Evolutionary conservation across 2,888 invertebrate species (phyloP).

Genomic region (Tridacna crocea): DNA sequence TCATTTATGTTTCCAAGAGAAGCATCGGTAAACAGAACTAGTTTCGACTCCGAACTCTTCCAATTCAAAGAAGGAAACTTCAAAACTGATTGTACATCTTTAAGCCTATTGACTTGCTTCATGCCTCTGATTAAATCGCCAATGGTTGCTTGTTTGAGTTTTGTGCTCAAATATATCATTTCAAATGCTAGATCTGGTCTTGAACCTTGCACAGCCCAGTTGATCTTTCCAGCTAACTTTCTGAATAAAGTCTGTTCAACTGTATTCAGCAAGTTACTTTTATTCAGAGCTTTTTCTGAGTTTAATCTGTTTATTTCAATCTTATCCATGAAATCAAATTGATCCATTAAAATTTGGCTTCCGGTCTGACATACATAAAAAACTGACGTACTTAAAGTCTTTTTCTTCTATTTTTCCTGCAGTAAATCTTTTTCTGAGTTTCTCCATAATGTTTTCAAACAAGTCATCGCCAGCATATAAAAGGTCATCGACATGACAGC

Average conservation of each 20-base stretch:
- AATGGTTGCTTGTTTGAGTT: constrained; percentile 32
- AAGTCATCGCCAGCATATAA: no score
- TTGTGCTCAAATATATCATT: constrained; percentile 45
- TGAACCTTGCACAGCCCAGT: background rate
- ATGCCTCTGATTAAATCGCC: constrained; percentile 24
- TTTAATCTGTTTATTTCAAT: constrained; percentile 19
- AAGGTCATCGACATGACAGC: no score
- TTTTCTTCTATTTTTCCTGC: constrained; percentile 15
- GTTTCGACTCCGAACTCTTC: background rate
- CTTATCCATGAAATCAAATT: background rate
- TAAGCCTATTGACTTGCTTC: constrained; percentile 39
- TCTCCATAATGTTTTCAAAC: no score
- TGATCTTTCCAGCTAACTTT: constrained; percentile 16
- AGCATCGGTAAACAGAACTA: constrained; percentile 45
- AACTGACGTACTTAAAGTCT: constrained; percentile 31
- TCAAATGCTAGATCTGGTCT: constrained; percentile 41
- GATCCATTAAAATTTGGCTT: constrained; percentile 12
- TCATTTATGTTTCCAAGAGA: constrained; percentile 50
- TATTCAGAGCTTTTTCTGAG: constrained; percentile 24
- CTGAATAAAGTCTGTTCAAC: no score
- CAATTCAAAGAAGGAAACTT: constrained; percentile 29
- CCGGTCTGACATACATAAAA: no score
- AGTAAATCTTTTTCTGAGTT: constrained; percentile 11
- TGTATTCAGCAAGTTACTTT: no score
- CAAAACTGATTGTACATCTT: constrained; percentile 33